Conservation (phyloP, 2,113 vertebrate species). For the Fregata magnificens region DNA sequence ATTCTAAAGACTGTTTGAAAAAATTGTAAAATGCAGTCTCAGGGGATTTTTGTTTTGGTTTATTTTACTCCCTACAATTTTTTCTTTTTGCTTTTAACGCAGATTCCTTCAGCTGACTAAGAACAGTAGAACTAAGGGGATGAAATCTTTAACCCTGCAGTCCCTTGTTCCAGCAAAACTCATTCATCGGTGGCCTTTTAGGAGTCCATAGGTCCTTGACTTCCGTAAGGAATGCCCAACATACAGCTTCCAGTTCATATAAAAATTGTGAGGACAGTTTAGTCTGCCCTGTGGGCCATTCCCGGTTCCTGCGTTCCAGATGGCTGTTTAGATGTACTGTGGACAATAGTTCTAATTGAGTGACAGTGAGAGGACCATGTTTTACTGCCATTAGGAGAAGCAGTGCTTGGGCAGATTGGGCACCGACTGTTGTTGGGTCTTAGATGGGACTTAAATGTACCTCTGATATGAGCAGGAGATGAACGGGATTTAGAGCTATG, state of each 20-base stretch:
- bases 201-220: not conserved
- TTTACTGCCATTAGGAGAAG: not conserved
- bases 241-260: not conserved
- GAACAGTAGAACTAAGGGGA: not conserved
- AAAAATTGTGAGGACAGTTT: not conserved
- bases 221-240: not conserved
- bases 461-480: not conserved
- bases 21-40: not conserved
- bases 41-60: not conserved
- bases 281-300: not conserved
- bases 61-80: not conserved
- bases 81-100: not conserved
- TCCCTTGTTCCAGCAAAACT: not conserved
- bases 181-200: not conserved
- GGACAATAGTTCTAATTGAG: not conserved
- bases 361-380: not conserved
- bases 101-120: not conserved
- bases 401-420: not conserved
- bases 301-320: not conserved
- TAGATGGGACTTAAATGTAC: not conserved
- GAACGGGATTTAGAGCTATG: not conserved
- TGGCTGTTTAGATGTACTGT: not conserved
- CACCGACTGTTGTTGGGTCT: not conserved
- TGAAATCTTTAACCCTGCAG: not conserved
- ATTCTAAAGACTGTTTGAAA: not conserved